Base-by-base conservation (phyloP, 2,113 vertebrate species). In the Pseudopipra pipra region DNA sequence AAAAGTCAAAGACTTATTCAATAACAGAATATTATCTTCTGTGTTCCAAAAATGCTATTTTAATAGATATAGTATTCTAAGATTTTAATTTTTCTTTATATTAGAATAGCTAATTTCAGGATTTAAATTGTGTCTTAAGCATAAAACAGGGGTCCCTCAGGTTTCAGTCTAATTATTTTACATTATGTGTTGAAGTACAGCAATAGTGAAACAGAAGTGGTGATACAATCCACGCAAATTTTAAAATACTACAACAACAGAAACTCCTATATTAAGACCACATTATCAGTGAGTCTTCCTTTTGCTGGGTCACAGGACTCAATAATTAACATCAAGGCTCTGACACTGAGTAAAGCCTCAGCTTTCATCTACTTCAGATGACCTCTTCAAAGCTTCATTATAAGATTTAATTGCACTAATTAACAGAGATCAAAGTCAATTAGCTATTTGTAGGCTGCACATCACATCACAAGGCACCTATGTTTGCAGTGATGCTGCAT, bases 331-430 rank as follows among this genome's bases (percentile, higher is more conserved):
- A 97, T 76, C 95, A 98, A 98, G 97, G 96, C 97, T 97, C 97
- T 97, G 97, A 98, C 98, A 98, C 92, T 92, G 96, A 98, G 97
- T 97, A 98, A 98, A 98, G 97, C 97, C 97, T 90, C 96, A 74
- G 95, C 98, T 99, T 99, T 99, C 97, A 98, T 99, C 98, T 98
- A 97, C 96, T 97, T 97, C 95, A 97, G 98, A 98, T 98, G 97
- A 98, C 98, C 95, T 97, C 97, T 98, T 98, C 98, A 98, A 98
- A 98, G 98, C 98, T 97, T 98, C 83, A 98, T 98, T 98, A 97
- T 97, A 97, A 98, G 97, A 98, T 98, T 98, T 98, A 97, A 95
- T 97, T 96, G 97, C 89, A 91, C 97, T 98, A 98, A 99, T 99
- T 99, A 99, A 98, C 96, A 97, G 96, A 97, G 97, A 98, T 98